phyloP scores from a whole-genome alignment of 1,140 invertebrate species.

The Drosophila mayri region DNA sequence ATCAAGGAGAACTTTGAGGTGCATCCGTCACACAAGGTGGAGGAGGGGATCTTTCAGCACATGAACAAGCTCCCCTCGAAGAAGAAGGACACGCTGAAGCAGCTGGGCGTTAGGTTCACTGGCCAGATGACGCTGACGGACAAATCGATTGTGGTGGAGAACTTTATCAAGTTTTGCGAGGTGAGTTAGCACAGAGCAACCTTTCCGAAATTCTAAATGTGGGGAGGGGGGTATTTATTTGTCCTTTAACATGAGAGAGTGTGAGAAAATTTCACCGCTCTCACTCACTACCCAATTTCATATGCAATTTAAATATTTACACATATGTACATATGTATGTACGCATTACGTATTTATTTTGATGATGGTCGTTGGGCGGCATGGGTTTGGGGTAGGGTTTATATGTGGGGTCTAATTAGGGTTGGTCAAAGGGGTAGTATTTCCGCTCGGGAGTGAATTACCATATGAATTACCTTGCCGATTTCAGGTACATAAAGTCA shows the following conservation, averaged over 20 bases:
- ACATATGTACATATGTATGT: constrained; percentile 12
- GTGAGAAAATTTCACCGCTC: constrained; percentile 34
- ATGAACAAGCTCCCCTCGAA: constrained; percentile 84
- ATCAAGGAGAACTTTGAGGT: constrained; percentile 84
- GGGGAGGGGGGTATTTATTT: constrained; percentile 25
- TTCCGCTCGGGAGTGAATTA: neutral
- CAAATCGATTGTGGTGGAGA: constrained; percentile 84
- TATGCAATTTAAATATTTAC: constrained; percentile 64
- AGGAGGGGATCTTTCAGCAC: constrained; percentile 84
- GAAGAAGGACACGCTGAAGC: constrained; percentile 83
- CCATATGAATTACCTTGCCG: neutral
- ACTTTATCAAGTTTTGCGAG: constrained; percentile 83
- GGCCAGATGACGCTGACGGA: constrained; percentile 83
- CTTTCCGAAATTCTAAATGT: constrained; percentile 1
- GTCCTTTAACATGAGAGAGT: constrained; percentile 8
- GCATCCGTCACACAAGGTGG: constrained; percentile 83
- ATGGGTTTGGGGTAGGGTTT: neutral
- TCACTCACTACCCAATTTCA: constrained; percentile 33
- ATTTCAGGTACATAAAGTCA: neutral
- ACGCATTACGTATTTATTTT: constrained; percentile 55
- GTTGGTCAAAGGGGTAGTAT: constrained; percentile 14
- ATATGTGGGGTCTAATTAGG: constrained; percentile 16
- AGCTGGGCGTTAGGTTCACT: constrained; percentile 81
- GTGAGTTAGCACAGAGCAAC: constrained; percentile 47
- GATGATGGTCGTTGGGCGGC: constrained; percentile 18